These are phyloP conservation scores for Onychostruthus taczanowskii DNA, from an alignment of 2,113 vertebrate genomes.

Conservation along the genomic window DNA sequence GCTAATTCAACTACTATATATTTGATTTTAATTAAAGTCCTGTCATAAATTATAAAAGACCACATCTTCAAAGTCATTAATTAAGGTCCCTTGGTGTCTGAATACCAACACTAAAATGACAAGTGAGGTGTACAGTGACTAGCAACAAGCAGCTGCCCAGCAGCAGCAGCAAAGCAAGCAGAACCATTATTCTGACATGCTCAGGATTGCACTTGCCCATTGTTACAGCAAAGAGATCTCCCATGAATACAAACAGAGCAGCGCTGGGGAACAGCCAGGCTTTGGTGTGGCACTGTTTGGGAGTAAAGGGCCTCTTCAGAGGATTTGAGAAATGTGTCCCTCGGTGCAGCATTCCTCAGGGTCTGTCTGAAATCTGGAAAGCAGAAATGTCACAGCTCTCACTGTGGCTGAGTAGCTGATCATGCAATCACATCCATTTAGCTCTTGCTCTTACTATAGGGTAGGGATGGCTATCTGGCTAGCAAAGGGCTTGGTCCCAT, in stretches of 20 bases:
- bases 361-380: not conserved
- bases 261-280: not conserved
- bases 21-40: conserved; percentile 69
- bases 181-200: conserved; percentile 26
- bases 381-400: not conserved
- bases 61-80: conserved; percentile 64
- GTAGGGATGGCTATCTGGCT: not conserved
- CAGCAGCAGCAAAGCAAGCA: conserved; percentile 26
- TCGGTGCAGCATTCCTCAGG: not conserved
- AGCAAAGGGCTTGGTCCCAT: not conserved
- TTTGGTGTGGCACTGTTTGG: not conserved
- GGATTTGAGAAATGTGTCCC: not conserved
- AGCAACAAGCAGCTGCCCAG: not conserved
- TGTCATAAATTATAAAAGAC: conserved; percentile 69
- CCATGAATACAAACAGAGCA: not conserved
- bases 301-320: not conserved
- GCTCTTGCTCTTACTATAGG: not conserved
- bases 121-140: conserved; percentile 20
- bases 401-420: not conserved
- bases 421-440: not conserved
- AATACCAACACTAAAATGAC: conserved; percentile 13
- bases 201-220: not conserved
- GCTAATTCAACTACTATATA: conserved; percentile 42
- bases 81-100: conserved; percentile 47
- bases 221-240: not conserved